Conservation (phyloP, 2,113 vertebrate species). For the Nerophis lumbriciformis region DNA sequence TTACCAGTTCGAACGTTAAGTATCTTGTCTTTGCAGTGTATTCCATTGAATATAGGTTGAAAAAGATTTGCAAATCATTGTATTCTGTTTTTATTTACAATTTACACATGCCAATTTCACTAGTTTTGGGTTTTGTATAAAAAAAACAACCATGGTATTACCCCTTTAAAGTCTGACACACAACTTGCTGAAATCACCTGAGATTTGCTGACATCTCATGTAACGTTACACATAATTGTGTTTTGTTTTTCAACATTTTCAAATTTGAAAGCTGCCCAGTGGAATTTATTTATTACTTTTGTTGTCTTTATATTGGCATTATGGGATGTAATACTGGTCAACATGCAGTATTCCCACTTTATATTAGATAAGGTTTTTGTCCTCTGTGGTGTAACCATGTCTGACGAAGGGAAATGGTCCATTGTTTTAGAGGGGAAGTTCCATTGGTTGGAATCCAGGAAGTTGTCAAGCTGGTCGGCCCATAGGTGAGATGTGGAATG, state of each 20-base stretch:
- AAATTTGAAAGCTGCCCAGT: not conserved
- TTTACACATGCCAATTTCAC: too few species aligned
- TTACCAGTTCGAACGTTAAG: too few species aligned
- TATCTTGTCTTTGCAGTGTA: too few species aligned
- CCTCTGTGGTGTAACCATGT: constrained; percentile 32
- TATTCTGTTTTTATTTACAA: too few species aligned
- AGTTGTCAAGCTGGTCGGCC: constrained; percentile 34
- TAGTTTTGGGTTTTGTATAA: too few species aligned
- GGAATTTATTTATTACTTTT: too few species aligned
- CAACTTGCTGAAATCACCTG: not conserved
- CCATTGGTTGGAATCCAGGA: constrained; percentile 51
- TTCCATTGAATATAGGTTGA: too few species aligned
- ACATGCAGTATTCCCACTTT: not conserved
- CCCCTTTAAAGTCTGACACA: not conserved
- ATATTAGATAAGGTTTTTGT: constrained; percentile 38
- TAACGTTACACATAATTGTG: not conserved
- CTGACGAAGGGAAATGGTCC: constrained; percentile 56
- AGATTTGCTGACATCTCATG: not conserved
- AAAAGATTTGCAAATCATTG: too few species aligned
- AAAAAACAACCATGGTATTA: too few species aligned
- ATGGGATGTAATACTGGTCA: too few species aligned
- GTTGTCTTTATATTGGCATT: too few species aligned
- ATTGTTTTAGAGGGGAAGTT: constrained; percentile 66
- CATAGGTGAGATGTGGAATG: constrained; percentile 23
- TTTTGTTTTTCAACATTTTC: not conserved